Conservation (phyloP, 2,797 vertebrate species). For the Podargus strigoides region DNA sequence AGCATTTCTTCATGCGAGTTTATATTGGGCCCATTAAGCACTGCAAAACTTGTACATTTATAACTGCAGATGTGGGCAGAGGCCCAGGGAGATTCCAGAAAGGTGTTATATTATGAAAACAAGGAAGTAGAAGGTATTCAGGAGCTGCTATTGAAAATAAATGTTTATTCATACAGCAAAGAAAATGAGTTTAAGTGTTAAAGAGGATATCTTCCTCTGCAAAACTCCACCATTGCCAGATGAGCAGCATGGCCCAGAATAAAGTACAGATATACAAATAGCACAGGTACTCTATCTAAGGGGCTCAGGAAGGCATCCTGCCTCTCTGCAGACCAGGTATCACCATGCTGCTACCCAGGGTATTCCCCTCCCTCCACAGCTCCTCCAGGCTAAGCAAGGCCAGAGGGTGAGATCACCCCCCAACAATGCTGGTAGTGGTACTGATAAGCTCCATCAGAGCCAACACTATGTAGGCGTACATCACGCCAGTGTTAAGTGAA, state of each 20-base stretch:
- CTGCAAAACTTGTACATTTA: neutral
- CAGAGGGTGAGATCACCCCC: accelerated
- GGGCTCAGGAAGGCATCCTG: neutral
- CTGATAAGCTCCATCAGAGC: neutral
- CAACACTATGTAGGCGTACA: accelerated
- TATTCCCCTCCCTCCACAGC: no score
- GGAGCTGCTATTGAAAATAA: neutral
- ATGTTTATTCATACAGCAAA: no score
- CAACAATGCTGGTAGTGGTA: accelerated
- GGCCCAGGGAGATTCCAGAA: neutral
- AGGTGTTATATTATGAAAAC: neutral
- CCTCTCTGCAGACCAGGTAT: neutral
- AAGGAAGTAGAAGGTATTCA: neutral
- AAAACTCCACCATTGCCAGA: neutral
- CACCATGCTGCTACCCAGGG: neutral
- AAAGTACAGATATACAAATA: neutral
- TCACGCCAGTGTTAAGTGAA: accelerated
- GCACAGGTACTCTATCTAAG: accelerated
- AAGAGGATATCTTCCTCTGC: neutral
- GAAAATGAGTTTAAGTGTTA: neutral
- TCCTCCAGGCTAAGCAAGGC: neutral
- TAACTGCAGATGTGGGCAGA: neutral
- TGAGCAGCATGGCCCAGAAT: neutral
- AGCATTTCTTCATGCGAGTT: neutral
- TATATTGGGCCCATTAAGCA: neutral